Base-by-base conservation (phyloP, 2,888 invertebrate genomes). In the Heliconius aoede region DNA sequence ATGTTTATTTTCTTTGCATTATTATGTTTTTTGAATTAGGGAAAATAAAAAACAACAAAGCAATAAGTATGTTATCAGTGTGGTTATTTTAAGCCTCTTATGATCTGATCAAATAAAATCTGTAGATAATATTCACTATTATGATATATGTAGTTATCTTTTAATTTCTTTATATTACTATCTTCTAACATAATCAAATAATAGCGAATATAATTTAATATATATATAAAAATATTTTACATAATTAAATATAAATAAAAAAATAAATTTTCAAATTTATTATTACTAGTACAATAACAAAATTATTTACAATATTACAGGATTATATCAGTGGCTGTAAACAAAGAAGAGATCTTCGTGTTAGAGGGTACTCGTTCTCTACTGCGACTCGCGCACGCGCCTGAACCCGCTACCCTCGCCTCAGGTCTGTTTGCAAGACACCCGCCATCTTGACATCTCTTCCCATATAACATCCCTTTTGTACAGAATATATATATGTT, bases 301-400 rank as follows among this genome's bases (percentile, higher is more conserved):
- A 21, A 26, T 18, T n/a, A 40, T 36, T 24, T 26, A 8, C 15
- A 18, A 62, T 36, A 7, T 36, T 65, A 26, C 89, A 96, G 95
- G 82, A 95, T 96, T 77, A 85, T 95, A 77, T 94, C 94, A 46
- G 95, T 96, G 72, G 95, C 95, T 0, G 96, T 96, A 81, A 93
- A 95, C 83, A 95, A 95, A 86, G 96, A 96, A 65, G 97, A 97
- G 93, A 96, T 98, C 82, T 98, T 98, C 91, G 94, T 98, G 71
- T 91, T 98, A 83, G 97, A 97, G 87, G 97, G 97, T 0, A 95
- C 96, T 68, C 95, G 98, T 80, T 97, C 97, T 84, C 90, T 98
- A 79, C 90, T 98, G 73, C 95, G 98, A n/a, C 95, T 98, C 69
- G 96, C 97, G 58, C 96, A 95, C 82, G 91, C 95, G 84, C 98